Base-by-base conservation (phyloP, 2,888 invertebrate genomes). In the Xylophagus ater region DNA sequence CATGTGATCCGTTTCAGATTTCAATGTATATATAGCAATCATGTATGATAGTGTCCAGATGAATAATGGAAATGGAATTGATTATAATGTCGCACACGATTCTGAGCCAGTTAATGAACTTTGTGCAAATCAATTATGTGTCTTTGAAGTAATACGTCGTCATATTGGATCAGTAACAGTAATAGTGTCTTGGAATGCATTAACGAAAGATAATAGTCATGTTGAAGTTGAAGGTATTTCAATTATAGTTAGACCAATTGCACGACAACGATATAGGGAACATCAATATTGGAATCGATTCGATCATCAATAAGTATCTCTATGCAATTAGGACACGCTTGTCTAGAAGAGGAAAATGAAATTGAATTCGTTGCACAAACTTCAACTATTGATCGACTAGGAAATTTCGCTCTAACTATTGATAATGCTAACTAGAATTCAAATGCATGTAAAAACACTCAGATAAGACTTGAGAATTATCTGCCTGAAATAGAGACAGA, bases 231-330 rank as follows among this genome's bases (percentile, higher is more conserved):
- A 73, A 40, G 86, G 88, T 37, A 71, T 93, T 32, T 78, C 77
- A 49, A 66, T 93, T 41, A 85, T 86, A 0, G 72, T 93, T n/a
- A n/a, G 88, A 54, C 90, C 92, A 1, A 85, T 86, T 65, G 79
- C 84, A 52, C 74, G 87, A 44, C 69, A 73, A 35, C 59, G 54
- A 42, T 85, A 86, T 59, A n/a, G n/a, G 78, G 75, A 59, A 78
- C 83, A 13, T 87, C 88, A n/a, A 85, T 90, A 86, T 74, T 90
- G 57, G 89, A 92, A 60, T 90, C 90, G 0, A 88, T 93, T 85
- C 88, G 87, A 83, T 78, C 78, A 24, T 82, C 83, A n/a, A 90
- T 92, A 79, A 86, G 88, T 15, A 87, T 84, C 30, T 88, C 89
- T 31, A 82, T 92, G 76, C 88, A 92, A 61, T 69, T 93, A 52